Conservation (phyloP, 2,113 vertebrate species). For the Edolisoma coerulescens region DNA sequence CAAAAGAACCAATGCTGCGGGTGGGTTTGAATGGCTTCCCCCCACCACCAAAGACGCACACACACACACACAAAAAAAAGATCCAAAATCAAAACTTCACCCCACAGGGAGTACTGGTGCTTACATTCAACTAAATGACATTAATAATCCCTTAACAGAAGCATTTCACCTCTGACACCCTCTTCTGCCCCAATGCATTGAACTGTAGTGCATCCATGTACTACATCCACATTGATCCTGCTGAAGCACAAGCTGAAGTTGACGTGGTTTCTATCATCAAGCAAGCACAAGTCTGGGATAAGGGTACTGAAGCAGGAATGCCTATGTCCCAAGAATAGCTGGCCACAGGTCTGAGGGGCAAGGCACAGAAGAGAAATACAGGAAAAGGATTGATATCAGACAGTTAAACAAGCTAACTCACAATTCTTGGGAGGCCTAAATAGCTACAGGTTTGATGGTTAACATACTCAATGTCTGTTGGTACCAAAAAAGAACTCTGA, state of each 20-base stretch:
- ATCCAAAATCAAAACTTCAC: background rate
- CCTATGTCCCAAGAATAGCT: accelerated
- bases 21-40: background rate
- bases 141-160: background rate
- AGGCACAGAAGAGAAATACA: background rate
- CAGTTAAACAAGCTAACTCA: background rate
- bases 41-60: background rate
- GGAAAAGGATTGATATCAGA: background rate
- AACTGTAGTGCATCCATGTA: background rate
- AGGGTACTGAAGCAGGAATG: background rate
- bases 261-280: background rate
- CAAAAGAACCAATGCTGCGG: conserved; percentile 32
- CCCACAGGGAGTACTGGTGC: background rate
- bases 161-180: background rate
- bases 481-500: background rate
- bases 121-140: background rate
- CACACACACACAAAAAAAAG: background rate
- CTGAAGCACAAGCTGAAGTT: background rate
- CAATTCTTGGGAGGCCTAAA: background rate
- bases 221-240: background rate
- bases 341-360: background rate
- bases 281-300: background rate
- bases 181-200: background rate
- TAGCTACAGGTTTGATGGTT: background rate
- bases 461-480: background rate